Evolutionary conservation across 1,140 invertebrate species (phyloP), one percentile per base, ranked within the genome.

Genomic region (Cydia fagiglandana): DNA sequence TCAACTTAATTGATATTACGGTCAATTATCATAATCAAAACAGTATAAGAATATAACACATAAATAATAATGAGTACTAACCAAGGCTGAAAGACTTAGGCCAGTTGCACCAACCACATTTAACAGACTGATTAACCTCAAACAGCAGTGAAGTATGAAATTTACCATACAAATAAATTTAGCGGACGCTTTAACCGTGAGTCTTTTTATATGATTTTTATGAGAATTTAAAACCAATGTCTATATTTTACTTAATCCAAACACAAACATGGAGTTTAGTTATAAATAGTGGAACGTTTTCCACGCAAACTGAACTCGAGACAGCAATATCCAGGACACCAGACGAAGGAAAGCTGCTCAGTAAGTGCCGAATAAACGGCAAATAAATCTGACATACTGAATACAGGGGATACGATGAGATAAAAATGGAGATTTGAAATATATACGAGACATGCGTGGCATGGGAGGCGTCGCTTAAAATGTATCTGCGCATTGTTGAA

Each of bases 401-500:
- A 76, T 79, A 75, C 76, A 75, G 73, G 70, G 78, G 68, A 77
- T 70, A 75, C 79, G 83, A 85, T 83, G 81, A 80, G 81, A 84
- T 88, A 87, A 86, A 87, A 90, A 87, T 87, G 83, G 84, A 82
- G 87, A 86, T 86, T 86, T 80, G 79, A 80, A 80, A 86, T 82
- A 87, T 81, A 84, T 87, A 88, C 81, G 85, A 86, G 83, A 84
- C 84, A 84, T 76, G 77, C 73, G 77, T 78, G 64, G 84, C 83
- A 81, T 86, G 81, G 80, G 81, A 85, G 83, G 83, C 83, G 84
- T 85, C 82, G 84, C 78, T 84, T 88, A 82, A 86, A 87, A 88
- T 88, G 84, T 87, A 89, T 90, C 85, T 81, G 84, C 80, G 88
- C 84, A 91, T 91, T 91, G 88, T 91, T 87, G 85, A 82, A 86